These are phyloP conservation scores for Macroteleia sp. DNA, from an alignment of 2,888 invertebrate genomes.

Conservation along the genomic window DNA sequence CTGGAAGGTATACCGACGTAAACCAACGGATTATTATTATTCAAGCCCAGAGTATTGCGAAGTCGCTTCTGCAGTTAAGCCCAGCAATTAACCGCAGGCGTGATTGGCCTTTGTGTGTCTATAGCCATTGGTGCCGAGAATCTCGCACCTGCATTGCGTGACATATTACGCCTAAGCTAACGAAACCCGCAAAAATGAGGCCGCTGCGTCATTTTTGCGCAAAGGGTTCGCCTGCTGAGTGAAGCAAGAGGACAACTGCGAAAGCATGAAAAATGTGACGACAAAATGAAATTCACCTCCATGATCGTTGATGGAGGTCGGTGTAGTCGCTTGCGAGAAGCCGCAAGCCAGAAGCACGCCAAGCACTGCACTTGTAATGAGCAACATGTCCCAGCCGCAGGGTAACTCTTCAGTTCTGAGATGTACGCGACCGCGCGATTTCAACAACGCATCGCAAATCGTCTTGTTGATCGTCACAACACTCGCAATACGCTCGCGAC, in stretches of 20 bases:
- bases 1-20: too few species aligned
- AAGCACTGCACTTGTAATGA: constrained; percentile 75
- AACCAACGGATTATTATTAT: not conserved
- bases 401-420: constrained; percentile 23
- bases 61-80: constrained; percentile 1
- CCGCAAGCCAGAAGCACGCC: constrained; percentile 76
- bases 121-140: constrained; percentile 10
- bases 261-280: not conserved
- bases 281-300: constrained; percentile 78
- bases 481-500: constrained; percentile 73
- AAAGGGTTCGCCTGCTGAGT: constrained; percentile 5
- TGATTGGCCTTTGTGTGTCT: constrained; percentile 34
- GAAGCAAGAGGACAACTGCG: too few species aligned
- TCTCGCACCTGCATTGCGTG: constrained; percentile 57
- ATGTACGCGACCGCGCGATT: constrained; percentile 33
- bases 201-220: constrained; percentile 48
- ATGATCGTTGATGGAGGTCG: constrained; percentile 81
- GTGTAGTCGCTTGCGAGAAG: constrained; percentile 77
- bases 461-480: constrained; percentile 60
- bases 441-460: constrained; percentile 73
- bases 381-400: constrained; percentile 71
- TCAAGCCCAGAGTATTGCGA: not conserved
- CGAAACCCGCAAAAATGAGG: constrained; percentile 31
- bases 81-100: constrained; percentile 28
- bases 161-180: constrained; percentile 24